Evolutionary conservation across 2,797 vertebrate genomes (phyloP).

Genomic region (Channallabes apus): DNA sequence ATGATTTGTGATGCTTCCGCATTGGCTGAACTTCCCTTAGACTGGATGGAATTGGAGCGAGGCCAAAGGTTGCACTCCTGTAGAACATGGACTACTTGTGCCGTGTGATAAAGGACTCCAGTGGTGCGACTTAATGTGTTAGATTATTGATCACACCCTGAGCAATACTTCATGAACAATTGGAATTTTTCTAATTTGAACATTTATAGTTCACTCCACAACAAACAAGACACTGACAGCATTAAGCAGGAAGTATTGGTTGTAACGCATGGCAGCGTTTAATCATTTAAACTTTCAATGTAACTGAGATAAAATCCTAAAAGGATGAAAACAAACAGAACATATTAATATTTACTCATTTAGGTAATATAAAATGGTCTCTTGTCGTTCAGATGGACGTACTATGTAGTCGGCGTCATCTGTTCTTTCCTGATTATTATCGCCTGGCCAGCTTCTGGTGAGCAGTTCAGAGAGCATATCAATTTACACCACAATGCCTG

Average conservation of each 20-base stretch:
- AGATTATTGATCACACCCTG: constrained; percentile 16
- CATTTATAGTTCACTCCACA: not conserved
- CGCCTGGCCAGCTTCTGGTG: constrained; percentile 42
- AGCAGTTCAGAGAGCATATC: constrained; percentile 70
- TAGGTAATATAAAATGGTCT: not conserved
- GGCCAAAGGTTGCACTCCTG: constrained; percentile 36
- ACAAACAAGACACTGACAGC: not conserved
- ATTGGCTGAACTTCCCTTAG: constrained; percentile 27
- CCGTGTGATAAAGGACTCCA: constrained; percentile 24
- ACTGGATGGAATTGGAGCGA: constrained; percentile 27
- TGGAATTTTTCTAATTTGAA: not conserved
- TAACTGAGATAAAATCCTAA: not conserved
- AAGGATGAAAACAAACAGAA: not conserved
- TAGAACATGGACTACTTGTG: constrained; percentile 40
- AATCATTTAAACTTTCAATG: not conserved
- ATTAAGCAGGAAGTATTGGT: not conserved
- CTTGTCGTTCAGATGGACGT: not conserved
- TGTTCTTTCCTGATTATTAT: constrained; percentile 47
- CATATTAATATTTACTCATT: not conserved
- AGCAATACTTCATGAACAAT: constrained; percentile 8
- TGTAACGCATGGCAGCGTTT: constrained; percentile 5
- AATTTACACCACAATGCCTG: constrained; percentile 69
- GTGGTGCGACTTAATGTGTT: constrained; percentile 25
- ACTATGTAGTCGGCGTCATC: not conserved
- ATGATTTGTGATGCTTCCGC: constrained; percentile 54